Evolutionary conservation across 2,113 vertebrate species (phyloP).

Genomic region (Elephantulus edwardii): DNA sequence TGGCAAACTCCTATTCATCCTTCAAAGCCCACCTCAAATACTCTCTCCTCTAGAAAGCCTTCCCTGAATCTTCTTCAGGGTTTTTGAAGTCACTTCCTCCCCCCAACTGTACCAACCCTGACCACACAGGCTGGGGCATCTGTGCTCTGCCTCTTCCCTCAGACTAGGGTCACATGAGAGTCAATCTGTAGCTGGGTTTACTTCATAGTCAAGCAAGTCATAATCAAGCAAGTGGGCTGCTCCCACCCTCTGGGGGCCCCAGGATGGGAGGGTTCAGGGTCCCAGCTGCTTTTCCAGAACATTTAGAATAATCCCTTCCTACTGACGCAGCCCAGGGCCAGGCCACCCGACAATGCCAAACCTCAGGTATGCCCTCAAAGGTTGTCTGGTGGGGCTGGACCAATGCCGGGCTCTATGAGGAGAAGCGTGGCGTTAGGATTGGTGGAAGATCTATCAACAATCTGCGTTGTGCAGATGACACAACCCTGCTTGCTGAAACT

Average conservation of each 20-base stretch:
- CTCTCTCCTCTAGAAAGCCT: not conserved
- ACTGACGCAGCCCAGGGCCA: slow-evolving; percentile 61
- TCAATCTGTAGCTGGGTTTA: not conserved
- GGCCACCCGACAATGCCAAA: slow-evolving; percentile 39
- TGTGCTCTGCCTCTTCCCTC: not conserved
- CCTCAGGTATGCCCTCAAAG: slow-evolving; percentile 75
- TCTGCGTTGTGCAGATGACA: no score
- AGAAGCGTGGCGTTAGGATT: no score
- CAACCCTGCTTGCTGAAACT: no score
- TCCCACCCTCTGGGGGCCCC: not conserved
- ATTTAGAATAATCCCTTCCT: not conserved
- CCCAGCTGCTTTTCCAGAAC: not conserved
- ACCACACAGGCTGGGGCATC: no score
- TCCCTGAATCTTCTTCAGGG: not conserved
- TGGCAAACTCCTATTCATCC: not conserved
- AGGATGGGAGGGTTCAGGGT: no score
- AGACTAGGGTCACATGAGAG: not conserved
- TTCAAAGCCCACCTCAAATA: not conserved
- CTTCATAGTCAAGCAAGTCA: not conserved
- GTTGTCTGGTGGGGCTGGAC: not conserved
- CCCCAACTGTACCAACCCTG: no score
- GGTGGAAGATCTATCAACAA: no score
- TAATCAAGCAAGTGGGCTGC: not conserved
- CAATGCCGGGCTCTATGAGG: no score
- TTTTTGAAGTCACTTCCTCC: not conserved